Conservation (phyloP, 2,888 invertebrate genomes). For the Watsonalla cultraria region DNA sequence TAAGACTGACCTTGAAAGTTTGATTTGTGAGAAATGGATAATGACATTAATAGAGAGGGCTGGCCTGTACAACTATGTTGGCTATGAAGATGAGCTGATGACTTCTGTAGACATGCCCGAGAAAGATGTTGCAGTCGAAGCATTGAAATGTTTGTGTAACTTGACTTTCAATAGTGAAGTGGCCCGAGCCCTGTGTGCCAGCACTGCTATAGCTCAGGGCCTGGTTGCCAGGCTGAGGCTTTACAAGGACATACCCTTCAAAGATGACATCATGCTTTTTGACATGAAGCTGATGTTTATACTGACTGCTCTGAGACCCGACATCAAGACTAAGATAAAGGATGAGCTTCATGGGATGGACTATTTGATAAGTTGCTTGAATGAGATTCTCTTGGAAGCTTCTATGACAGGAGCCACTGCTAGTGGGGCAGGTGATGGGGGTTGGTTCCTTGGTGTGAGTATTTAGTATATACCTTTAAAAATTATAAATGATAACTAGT, state of each 20-base stretch:
- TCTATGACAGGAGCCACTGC: conserved; percentile 34
- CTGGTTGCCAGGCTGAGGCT: conserved; percentile 85
- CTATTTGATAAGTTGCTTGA: conserved; percentile 83
- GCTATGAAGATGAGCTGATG: conserved; percentile 48
- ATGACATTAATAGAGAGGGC: conserved; percentile 83
- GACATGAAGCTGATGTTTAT: conserved; percentile 94
- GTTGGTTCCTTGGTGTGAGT: conserved; percentile 47
- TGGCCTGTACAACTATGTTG: conserved; percentile 73
- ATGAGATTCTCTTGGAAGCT: conserved; percentile 78
- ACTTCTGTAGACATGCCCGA: conserved; percentile 53
- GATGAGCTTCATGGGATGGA: conserved; percentile 84
- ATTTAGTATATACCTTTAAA: too few relatives aligned
- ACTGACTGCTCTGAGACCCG: conserved; percentile 88
- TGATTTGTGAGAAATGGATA: conserved; percentile 84
- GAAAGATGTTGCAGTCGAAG: conserved; percentile 83
- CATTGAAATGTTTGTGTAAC: conserved; percentile 93
- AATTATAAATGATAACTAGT: too few relatives aligned
- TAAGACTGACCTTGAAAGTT: conserved; percentile 82
- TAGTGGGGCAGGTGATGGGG: conserved; percentile 28
- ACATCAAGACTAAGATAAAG: conserved; percentile 82
- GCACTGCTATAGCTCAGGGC: conserved; percentile 83
- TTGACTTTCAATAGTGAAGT: conserved; percentile 85
- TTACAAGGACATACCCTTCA: conserved; percentile 81
- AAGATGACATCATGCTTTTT: conserved; percentile 87
- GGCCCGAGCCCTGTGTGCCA: conserved; percentile 59